Percentiles rank a stretch among this genome's conserved stretches.
phyloP scores from a whole-genome alignment of 2,888 invertebrate species.

The Notocelia uddmanniana region DNA sequence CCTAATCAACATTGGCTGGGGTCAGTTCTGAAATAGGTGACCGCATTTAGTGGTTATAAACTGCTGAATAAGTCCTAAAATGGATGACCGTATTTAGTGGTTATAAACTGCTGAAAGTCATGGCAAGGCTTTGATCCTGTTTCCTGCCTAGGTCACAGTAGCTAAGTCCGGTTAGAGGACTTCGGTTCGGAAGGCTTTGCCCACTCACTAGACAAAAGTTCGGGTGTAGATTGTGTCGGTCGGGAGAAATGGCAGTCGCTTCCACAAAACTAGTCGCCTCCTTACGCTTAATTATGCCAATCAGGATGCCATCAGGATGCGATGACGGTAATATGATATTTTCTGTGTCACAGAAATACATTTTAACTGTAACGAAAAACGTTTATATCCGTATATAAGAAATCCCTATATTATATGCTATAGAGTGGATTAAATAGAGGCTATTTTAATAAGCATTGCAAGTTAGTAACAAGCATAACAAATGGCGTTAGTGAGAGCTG shows the following conservation, averaged over 20 bases:
- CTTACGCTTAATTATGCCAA: no score
- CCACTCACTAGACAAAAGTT: not conserved
- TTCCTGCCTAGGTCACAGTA: no score
- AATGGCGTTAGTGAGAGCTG: slow-evolving; percentile 24
- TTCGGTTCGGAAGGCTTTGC: not conserved
- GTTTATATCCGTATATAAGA: no score
- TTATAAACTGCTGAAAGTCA: not conserved
- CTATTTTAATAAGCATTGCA: slow-evolving; percentile 17
- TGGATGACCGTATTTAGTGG: not conserved
- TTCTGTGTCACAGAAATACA: not conserved
- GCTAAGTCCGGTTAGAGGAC: not conserved
- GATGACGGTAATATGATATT: not conserved
- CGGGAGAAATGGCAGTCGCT: not conserved
- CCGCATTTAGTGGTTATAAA: not conserved
- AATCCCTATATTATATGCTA: not conserved
- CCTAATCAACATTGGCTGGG: not conserved
- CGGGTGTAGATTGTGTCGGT: not conserved
- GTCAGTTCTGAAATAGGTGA: not conserved
- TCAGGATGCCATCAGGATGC: not conserved
- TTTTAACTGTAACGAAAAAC: no score
- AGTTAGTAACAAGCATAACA: slow-evolving; percentile 18
- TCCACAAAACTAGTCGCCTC: not conserved
- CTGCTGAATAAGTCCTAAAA: not conserved
- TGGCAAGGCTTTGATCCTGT: no score
- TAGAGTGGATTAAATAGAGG: no score